Conservation (phyloP, 1,140 invertebrate species). For the Andricus grossulariae region DNA sequence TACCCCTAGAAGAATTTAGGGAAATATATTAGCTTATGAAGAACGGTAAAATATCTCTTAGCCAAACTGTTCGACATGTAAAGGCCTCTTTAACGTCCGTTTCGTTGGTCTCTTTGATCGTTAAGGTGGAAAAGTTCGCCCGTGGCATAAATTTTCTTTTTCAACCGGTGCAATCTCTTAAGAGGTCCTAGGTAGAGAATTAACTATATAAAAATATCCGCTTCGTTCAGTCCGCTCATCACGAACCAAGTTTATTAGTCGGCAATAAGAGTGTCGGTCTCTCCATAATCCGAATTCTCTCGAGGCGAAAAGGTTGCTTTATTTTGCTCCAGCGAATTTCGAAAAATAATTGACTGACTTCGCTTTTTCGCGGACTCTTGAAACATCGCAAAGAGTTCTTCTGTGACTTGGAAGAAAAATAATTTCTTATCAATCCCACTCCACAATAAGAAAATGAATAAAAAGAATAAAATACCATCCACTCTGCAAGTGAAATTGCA, state of each 20-base stretch:
- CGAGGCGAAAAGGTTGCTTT: conserved; percentile 13
- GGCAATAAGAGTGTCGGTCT: conserved; percentile 38
- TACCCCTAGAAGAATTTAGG: too few species aligned
- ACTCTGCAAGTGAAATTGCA: too few species aligned
- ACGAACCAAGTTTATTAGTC: conserved; percentile 45
- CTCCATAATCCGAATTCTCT: conserved; percentile 9
- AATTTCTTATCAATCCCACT: too few species aligned
- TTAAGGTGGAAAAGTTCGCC: conserved; percentile 2
- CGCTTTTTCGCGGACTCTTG: background rate
- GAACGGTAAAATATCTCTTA: too few species aligned
- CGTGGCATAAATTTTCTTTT: background rate
- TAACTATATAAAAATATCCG: conserved; percentile 24
- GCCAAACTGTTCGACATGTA: background rate
- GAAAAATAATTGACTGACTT: conserved; percentile 49
- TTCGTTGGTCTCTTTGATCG: background rate
- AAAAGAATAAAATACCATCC: too few species aligned
- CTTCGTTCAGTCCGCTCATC: conserved; percentile 40
- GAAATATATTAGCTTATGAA: too few species aligned
- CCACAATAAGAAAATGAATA: too few species aligned
- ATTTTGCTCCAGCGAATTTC: conserved; percentile 37
- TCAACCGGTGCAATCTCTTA: background rate
- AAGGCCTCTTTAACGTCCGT: background rate
- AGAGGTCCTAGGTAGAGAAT: background rate
- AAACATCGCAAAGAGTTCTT: too few species aligned
- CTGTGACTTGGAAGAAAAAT: too few species aligned